A percentile compares a stretch with the other conserved stretches of the same genome.
Evolutionary conservation across 2,113 vertebrate species (phyloP).

Genomic region (Hemiprocne comata): DNA sequence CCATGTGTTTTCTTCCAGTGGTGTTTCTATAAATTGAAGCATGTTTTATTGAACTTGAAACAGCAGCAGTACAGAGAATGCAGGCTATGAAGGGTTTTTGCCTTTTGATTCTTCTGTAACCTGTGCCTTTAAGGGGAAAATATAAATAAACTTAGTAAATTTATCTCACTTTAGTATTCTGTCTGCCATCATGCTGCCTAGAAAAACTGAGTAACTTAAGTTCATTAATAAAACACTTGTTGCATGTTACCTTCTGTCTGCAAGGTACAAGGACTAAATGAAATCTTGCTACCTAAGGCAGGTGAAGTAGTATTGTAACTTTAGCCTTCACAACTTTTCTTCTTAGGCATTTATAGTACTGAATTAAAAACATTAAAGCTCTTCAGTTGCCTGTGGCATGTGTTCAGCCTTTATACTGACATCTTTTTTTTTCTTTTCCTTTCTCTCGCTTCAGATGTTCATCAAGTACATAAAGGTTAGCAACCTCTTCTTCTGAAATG

Average conservation of each 20-base stretch:
- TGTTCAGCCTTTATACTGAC: constrained; percentile 86
- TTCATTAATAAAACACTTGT: not conserved
- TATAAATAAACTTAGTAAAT: not conserved
- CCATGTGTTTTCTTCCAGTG: not conserved
- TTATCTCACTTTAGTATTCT: not conserved
- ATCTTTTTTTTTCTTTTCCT: constrained; percentile 78
- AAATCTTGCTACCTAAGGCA: constrained; percentile 32
- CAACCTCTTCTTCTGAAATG: constrained; percentile 82
- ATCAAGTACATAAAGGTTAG: constrained; percentile 99
- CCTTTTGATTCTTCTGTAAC: not conserved
- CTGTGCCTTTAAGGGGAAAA: not conserved
- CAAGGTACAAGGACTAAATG: not conserved
- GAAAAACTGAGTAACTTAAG: not conserved
- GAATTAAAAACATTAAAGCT: constrained; percentile 46
- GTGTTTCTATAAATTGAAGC: not conserved
- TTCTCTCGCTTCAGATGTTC: constrained; percentile 99
- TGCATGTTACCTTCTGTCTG: constrained; percentile 36
- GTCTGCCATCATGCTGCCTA: not conserved
- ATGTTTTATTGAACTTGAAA: not conserved
- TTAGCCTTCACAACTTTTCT: constrained; percentile 36
- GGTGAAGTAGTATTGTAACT: constrained; percentile 55
- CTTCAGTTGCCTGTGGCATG: constrained; percentile 85
- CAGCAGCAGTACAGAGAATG: not conserved
- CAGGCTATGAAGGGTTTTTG: not conserved
- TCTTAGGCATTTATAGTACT: constrained; percentile 17